Conservation (phyloP, 35 echinoderm and acorn worm species). For the Ptychodera flava region DNA sequence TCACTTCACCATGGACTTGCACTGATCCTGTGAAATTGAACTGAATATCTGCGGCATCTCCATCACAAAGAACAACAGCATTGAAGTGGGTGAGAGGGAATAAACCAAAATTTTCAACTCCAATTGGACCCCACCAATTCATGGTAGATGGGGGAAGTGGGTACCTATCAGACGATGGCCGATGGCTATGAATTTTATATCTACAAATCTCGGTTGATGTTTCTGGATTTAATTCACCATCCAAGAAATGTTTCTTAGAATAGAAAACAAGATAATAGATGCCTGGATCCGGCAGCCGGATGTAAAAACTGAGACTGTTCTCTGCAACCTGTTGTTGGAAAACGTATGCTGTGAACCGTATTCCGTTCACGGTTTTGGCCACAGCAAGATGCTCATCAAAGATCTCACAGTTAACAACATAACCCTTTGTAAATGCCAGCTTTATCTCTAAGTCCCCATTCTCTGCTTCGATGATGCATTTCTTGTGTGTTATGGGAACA, state of each 20-base stretch:
- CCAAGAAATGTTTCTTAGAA: constrained; percentile 61
- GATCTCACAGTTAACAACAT: constrained; percentile 45
- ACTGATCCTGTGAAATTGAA: constrained; percentile 32
- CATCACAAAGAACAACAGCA: constrained; percentile 66
- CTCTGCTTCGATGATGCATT: constrained; percentile 34
- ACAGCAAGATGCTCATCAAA: constrained; percentile 23
- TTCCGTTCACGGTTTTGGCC: constrained; percentile 45
- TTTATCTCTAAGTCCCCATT: constrained; percentile 58
- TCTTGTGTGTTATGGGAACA: constrained; percentile 33
- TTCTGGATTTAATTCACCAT: constrained; percentile 69
- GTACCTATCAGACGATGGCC: constrained; percentile 46
- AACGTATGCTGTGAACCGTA: constrained; percentile 63
- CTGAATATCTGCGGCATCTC: constrained; percentile 29
- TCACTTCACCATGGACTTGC: not conserved
- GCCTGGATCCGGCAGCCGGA: constrained; percentile 77
- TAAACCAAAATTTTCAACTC: constrained; percentile 65
- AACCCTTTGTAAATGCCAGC: constrained; percentile 40
- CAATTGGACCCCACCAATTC: constrained; percentile 87
- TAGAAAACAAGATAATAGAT: constrained; percentile 49
- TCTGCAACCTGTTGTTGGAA: constrained; percentile 82
- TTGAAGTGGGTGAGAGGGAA: constrained; percentile 48
- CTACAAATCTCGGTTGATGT: constrained; percentile 89
- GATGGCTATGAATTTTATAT: constrained; percentile 45
- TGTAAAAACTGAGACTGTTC: constrained; percentile 54
- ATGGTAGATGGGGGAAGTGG: constrained; percentile 71